These are phyloP conservation scores for Lasioglossum vierecki DNA, from an alignment of 2,888 invertebrate species.

Conservation along the genomic window DNA sequence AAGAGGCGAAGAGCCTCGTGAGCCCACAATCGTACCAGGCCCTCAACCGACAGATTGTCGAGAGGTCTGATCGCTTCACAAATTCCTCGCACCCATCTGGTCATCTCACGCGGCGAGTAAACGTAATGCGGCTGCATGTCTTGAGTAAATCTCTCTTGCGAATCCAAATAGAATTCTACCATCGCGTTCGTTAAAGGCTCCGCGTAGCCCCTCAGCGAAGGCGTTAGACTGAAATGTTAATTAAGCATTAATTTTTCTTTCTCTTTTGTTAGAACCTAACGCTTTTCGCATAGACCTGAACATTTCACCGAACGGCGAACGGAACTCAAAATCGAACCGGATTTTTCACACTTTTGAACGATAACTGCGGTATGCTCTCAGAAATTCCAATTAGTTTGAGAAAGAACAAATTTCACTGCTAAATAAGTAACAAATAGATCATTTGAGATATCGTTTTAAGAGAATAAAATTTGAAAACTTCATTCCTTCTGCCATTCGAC, in stretches of 20 bases:
- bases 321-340: no score
- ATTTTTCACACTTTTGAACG: no score
- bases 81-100: slow-evolving; percentile 99
- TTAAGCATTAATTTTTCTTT: neutral
- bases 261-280: no score
- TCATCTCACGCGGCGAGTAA: slow-evolving; percentile 99
- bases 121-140: slow-evolving; percentile 99
- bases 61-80: slow-evolving; percentile 99
- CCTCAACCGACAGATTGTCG: slow-evolving; percentile 96
- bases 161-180: slow-evolving; percentile 98
- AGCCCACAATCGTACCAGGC: slow-evolving; percentile 98
- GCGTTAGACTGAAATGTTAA: slow-evolving; percentile 88
- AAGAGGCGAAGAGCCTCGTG: slow-evolving; percentile 99
- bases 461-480: no score
- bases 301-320: no score
- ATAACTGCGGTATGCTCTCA: no score
- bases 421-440: no score
- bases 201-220: slow-evolving; percentile 95
- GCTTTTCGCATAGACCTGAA: no score
- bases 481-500: no score
- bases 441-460: no score
- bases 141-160: slow-evolving; percentile 99
- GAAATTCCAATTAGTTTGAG: no score
- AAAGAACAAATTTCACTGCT: no score
- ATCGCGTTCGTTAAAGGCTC: slow-evolving; percentile 99